Conservation (phyloP, 2,113 vertebrate species). For the Pampusana beccarii region DNA sequence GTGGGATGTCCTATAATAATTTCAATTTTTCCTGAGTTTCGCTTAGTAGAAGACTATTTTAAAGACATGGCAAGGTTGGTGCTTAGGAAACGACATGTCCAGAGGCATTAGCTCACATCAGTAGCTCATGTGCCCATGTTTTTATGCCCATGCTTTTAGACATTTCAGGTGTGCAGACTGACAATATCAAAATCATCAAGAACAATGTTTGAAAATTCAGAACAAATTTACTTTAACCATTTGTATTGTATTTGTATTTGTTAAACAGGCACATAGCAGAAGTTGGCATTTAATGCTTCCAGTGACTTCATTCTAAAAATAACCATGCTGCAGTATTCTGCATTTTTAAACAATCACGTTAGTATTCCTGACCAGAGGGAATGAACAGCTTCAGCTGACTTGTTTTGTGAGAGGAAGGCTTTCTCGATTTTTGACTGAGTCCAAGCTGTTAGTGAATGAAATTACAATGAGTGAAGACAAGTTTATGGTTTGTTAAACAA, state of each 20-base stretch:
- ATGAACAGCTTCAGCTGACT: neutral
- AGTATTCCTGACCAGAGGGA: neutral
- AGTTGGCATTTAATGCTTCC: neutral
- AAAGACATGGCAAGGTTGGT: neutral
- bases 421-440: neutral
- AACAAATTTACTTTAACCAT: neutral
- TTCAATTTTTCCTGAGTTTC: slow-evolving; percentile 14
- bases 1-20: neutral
- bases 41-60: neutral
- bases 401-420: neutral
- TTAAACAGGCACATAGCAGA: neutral
- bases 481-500: neutral
- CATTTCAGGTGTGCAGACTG: slow-evolving; percentile 3
- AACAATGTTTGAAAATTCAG: neutral
- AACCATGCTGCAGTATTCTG: neutral
- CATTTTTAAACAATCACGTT: neutral
- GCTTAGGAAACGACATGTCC: neutral
- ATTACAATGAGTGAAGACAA: neutral
- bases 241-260: neutral
- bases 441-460: neutral
- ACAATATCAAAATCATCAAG: neutral
- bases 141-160: slow-evolving; percentile 24
- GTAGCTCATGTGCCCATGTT: neutral
- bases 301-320: neutral
- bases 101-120: slow-evolving; percentile 17